Base-by-base conservation (phyloP, 2,888 invertebrate species). In the Sesia bembeciformis region DNA sequence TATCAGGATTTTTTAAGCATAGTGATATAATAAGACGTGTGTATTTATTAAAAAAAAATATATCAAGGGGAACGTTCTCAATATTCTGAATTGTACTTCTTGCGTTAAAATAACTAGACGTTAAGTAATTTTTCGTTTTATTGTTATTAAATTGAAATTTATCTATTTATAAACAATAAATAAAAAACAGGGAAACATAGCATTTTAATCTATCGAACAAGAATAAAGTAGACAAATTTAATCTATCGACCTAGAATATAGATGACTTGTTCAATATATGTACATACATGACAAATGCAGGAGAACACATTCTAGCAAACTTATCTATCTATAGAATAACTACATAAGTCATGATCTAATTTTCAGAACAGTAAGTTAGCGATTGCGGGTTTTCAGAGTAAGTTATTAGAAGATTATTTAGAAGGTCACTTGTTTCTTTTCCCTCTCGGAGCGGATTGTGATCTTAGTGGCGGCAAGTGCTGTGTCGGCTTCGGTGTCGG, bases 401-500 rank as follows among this genome's bases (percentile, higher is more conserved):
- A 23, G 2, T 23, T 23, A 23, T 2, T 23, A 23, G 23, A 23
- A 23, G 23, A 23, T 23, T 23, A 56, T 60, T 82, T 87, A 89
- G 68, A 89, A 89, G 65, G 89, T 81, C 66, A 89, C 89, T 76
- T 85, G 84, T 68, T 89, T 89, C 77, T 88, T 88, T 70, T 89
- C 87, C 69, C 78, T 79, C 61, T 88, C 87, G 41, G 86, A 59
- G 61, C 85, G 81, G 60, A 88, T 75, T 56, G 81, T 78, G 53
- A 89, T 65, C 65, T 85, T 88, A 8, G 84, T 68, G 51, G 85
- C 58, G 50, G 83, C 43, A n/a, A 84, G 58, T 4, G 78, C 66
- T 5, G 81, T 67, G 54, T 88, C 87, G 5, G 67, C 72, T 55
- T 92, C 92, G 4, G 82, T 79, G 63, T 92, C 94, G 53, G 92